Evolutionary conservation across 2,888 invertebrate genomes (phyloP), one percentile per base, ranked within the genome.

Genomic region (Drosophila subquinaria): DNA sequence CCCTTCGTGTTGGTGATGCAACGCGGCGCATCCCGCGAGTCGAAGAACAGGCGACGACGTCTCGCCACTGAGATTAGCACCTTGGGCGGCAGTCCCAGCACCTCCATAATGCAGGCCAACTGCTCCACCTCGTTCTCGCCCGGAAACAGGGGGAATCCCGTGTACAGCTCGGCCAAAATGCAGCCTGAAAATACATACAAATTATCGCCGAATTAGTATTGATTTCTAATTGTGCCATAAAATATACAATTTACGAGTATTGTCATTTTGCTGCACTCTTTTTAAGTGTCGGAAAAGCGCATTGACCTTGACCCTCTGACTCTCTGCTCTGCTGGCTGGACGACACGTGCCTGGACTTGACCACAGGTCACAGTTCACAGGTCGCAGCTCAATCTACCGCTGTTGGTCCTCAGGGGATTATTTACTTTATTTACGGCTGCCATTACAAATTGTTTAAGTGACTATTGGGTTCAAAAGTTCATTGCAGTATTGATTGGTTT

Each of bases 51-150:
- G 81, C 97, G 94, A 92, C 97, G 95, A 91, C 97, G 94, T 0
- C 98, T 96, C 38, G 98, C 98, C 77, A 96, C 95, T 75, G 96
- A 95, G 75, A 98, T 95, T 75, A 98, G 95, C 89, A 96, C 96
- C 66, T 97, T 96, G 2, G 98, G 97, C 3, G 99, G 98, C 78
- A 96, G 94, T 23, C 98, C 98, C 74, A 98, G 94, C 62, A 98
- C 95, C 94, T 99, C 98, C 98, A 99, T 98, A 89, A 98, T 97
- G 93, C 98, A 98, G 63, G 98, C 98, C 77, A 99, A 94, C 93
- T 99, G 98, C 92, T 98, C 99, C 70, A 97, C 96, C 94, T 99
- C 98, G 92, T 98, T 98, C 94, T 98, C 98, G 1, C 98, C 98
- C 30, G 98, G 98, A 93, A 98, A 98, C 69, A 99, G 94, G 0